Percentiles rank a stretch among this genome's conserved stretches.
phyloP scores from a whole-genome alignment of 2,113 vertebrate genomes.

The Noctilio leporinus region DNA sequence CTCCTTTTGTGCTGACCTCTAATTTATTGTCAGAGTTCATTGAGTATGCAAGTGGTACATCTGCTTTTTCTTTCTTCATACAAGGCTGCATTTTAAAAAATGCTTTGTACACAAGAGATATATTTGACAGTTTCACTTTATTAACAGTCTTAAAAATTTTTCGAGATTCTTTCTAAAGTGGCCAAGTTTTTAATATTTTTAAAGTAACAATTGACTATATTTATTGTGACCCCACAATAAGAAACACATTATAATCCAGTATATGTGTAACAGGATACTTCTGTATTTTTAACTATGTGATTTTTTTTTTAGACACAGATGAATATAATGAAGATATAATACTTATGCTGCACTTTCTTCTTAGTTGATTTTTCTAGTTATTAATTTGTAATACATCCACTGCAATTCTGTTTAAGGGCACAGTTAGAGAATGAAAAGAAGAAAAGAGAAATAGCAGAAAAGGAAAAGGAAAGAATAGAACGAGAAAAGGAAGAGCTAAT shows the following conservation, averaged over 20 bases:
- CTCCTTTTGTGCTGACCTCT: not conserved
- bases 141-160: not conserved
- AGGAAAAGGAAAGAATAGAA: constrained; percentile 97
- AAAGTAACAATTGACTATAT: not conserved
- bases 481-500: constrained; percentile 96
- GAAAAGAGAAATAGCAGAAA: constrained; percentile 95
- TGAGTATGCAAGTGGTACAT: not conserved
- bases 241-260: not conserved
- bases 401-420: constrained; percentile 80
- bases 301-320: not conserved
- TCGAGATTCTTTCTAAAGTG: not conserved
- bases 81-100: not conserved
- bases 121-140: not conserved
- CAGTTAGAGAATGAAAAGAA: constrained; percentile 98
- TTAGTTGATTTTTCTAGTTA: not conserved
- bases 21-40: not conserved
- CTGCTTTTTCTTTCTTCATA: not conserved
- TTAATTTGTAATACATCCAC: constrained; percentile 20
- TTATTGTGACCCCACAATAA: not conserved
- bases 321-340: not conserved
- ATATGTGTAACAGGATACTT: not conserved
- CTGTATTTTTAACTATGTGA: not conserved
- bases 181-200: not conserved
- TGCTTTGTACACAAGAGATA: not conserved
- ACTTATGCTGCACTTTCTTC: not conserved